Evolutionary conservation across 2,888 invertebrate genomes (phyloP).

Genomic region (Lypha dubia): DNA sequence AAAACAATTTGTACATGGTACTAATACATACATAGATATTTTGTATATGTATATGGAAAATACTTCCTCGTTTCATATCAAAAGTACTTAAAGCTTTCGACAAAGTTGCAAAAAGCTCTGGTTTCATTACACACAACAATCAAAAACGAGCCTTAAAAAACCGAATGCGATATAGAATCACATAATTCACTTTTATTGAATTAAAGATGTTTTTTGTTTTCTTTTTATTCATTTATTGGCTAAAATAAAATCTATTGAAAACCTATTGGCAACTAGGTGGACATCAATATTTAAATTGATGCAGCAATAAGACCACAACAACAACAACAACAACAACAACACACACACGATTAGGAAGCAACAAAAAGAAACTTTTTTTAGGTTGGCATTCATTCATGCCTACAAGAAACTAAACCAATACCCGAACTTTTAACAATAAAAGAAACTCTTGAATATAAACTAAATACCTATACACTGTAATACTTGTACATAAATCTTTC

Average conservation of each 20-base stretch:
- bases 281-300: slow-evolving; percentile 61
- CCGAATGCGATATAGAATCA: slow-evolving; percentile 21
- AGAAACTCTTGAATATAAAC: slow-evolving; percentile 30
- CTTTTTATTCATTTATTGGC: slow-evolving; percentile 27
- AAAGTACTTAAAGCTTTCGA: slow-evolving; percentile 24
- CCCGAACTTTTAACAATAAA: slow-evolving; percentile 14
- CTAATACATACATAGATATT: neutral
- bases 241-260: slow-evolving; percentile 11
- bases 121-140: slow-evolving; percentile 18
- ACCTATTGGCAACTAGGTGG: slow-evolving; percentile 58
- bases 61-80: slow-evolving; percentile 2
- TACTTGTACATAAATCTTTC: slow-evolving; percentile 35
- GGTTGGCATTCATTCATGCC: slow-evolving; percentile 58
- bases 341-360: slow-evolving; percentile 5
- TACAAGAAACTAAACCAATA: slow-evolving; percentile 24
- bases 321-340: neutral
- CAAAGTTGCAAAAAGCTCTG: slow-evolving; percentile 5
- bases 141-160: neutral
- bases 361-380: neutral
- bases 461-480: slow-evolving; percentile 24
- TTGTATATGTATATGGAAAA: neutral
- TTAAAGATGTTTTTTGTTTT: slow-evolving; percentile 26
- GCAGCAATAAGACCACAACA: slow-evolving; percentile 18
- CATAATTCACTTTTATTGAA: slow-evolving; percentile 58
- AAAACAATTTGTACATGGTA: neutral